A percentile compares a stretch with the other conserved stretches of the same genome.
These are phyloP conservation scores for Sialis lutaria DNA, from an alignment of 2,888 invertebrate genomes.

Conservation along the genomic window DNA sequence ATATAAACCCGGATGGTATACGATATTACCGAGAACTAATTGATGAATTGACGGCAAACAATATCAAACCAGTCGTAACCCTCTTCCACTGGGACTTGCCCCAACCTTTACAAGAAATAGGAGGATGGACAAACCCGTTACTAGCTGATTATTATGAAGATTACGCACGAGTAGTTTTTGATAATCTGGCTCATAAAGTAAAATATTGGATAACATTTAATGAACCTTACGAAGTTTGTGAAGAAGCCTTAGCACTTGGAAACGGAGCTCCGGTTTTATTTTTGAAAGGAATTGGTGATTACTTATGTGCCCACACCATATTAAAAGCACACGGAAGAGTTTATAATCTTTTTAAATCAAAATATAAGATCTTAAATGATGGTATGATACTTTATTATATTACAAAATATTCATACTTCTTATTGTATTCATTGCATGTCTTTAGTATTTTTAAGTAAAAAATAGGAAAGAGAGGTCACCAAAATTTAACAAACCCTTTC, in stretches of 20 bases:
- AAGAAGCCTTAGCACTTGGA: slow-evolving; percentile 24
- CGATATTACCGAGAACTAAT: slow-evolving; percentile 35
- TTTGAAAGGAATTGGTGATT: slow-evolving; percentile 39
- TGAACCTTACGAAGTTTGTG: slow-evolving; percentile 11
- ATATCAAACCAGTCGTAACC: slow-evolving; percentile 35
- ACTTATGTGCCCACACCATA: slow-evolving; percentile 43
- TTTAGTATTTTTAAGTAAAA: too few species aligned
- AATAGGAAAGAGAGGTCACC: too few species aligned
- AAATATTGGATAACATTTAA: slow-evolving; percentile 13
- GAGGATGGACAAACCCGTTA: slow-evolving; percentile 30
- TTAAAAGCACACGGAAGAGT: slow-evolving; percentile 48
- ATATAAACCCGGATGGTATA: slow-evolving; percentile 29
- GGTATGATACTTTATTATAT: slow-evolving; percentile 19
- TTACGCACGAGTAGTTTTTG: slow-evolving; percentile 27
- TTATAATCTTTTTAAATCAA: slow-evolving; percentile 41
- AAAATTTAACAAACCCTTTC: too few species aligned
- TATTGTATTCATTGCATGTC: too few species aligned
- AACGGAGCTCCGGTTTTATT: slow-evolving; percentile 34
- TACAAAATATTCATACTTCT: too few species aligned
- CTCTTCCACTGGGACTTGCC: slow-evolving; percentile 37
- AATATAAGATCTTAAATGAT: slow-evolving; percentile 35
- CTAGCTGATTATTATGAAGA: slow-evolving; percentile 33
- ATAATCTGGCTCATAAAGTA: slow-evolving; percentile 11
- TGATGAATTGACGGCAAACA: slow-evolving; percentile 28
- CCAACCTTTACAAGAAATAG: slow-evolving; percentile 24